These are phyloP conservation scores for Saxidomus purpurata DNA, from an alignment of 1,140 invertebrate species.

Conservation along the genomic window DNA sequence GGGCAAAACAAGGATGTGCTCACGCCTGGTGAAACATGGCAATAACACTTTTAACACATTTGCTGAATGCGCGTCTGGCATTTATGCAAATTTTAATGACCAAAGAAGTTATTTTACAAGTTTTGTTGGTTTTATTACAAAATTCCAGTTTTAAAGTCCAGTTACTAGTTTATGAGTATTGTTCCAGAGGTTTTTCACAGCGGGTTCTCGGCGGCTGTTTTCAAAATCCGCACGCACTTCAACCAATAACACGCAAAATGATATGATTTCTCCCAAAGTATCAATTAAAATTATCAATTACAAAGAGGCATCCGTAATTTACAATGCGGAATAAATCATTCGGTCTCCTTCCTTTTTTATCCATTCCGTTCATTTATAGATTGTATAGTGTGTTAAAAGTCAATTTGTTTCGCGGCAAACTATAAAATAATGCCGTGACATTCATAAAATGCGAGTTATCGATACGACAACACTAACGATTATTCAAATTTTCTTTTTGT, in stretches of 20 bases:
- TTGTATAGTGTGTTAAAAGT: conserved; percentile 29
- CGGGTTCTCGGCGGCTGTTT: neutral
- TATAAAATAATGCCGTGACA: conserved; percentile 12
- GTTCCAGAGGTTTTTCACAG: neutral
- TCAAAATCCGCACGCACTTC: conserved; percentile 22
- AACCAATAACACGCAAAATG: conserved; percentile 38
- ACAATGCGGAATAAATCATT: conserved; percentile 28
- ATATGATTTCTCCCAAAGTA: conserved; percentile 45
- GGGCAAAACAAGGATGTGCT: neutral
- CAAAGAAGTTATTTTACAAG: conserved; percentile 32
- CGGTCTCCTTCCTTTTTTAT: neutral
- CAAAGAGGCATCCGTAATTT: conserved; percentile 41
- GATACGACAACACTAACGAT: neutral
- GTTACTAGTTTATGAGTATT: conserved; percentile 19
- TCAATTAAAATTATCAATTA: conserved; percentile 56
- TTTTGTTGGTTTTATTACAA: conserved; percentile 45
- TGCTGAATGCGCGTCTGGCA: conserved; percentile 44
- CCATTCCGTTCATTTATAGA: neutral
- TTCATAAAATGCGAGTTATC: conserved; percentile 5
- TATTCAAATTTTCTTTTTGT: conserved; percentile 17
- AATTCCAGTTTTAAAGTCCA: conserved; percentile 16
- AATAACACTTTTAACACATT: conserved; percentile 1
- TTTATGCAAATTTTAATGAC: conserved; percentile 25
- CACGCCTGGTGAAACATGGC: neutral
- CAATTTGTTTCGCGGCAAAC: conserved; percentile 11